Conservation (phyloP, 2,888 invertebrate genomes). For the Spialia ferax region DNA sequence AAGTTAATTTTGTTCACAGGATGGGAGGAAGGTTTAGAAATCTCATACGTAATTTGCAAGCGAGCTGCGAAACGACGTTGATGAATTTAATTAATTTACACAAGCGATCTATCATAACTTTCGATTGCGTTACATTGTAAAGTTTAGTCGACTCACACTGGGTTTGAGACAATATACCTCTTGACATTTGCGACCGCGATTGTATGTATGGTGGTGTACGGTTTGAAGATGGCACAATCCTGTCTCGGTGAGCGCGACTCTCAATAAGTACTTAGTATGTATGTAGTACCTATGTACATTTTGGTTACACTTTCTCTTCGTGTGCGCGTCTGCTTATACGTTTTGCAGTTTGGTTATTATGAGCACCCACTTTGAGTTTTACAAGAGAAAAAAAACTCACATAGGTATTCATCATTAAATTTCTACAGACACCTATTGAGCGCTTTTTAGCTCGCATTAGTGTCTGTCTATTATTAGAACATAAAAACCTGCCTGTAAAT, state of each 20-base stretch:
- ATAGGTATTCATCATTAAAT: too few relatives aligned
- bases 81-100: constrained; percentile 28
- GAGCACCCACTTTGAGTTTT: not conserved
- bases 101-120: constrained; percentile 26
- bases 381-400: too few relatives aligned
- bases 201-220: constrained; percentile 20
- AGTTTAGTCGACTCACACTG: constrained; percentile 33
- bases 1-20: not conserved
- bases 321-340: constrained; percentile 47
- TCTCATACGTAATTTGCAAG: constrained; percentile 12
- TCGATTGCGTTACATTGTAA: constrained; percentile 32
- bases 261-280: constrained; percentile 46
- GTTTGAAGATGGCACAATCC: constrained; percentile 46
- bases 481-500: not conserved
- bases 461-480: not conserved
- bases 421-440: too few relatives aligned
- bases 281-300: constrained; percentile 49
- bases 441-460: not conserved
- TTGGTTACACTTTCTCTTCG: constrained; percentile 64
- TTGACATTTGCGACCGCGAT: constrained; percentile 46
- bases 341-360: constrained; percentile 25
- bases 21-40: constrained; percentile 19
- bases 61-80: constrained; percentile 26
- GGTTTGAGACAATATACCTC: constrained; percentile 26
- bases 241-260: constrained; percentile 46